Evolutionary conservation across 2,113 vertebrate genomes (phyloP).

Genomic region (Fulica atra): DNA sequence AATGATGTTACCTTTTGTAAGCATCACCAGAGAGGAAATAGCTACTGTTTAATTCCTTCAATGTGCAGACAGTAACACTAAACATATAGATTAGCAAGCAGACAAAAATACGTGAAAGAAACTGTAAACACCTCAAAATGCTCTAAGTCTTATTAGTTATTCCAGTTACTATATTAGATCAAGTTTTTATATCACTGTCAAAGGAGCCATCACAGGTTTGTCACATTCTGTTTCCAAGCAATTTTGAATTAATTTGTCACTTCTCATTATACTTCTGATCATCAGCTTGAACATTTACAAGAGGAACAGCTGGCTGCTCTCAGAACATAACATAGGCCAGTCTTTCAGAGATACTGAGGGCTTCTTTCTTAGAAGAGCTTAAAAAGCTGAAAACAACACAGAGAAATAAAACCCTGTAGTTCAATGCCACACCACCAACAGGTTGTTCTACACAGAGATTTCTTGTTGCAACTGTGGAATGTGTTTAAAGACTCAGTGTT

Average conservation of each 20-base stretch:
- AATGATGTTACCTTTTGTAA: background rate
- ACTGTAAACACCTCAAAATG: conserved; percentile 26
- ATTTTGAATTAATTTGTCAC: background rate
- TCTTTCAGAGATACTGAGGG: background rate
- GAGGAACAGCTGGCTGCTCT: background rate
- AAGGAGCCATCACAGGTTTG: background rate
- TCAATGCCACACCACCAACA: background rate
- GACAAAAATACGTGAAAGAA: background rate
- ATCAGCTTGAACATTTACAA: background rate
- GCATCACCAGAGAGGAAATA: background rate
- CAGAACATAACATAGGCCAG: background rate
- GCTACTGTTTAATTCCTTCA: background rate
- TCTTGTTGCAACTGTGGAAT: conserved; percentile 44
- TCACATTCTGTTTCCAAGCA: background rate
- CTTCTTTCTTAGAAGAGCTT: background rate
- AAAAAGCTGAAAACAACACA: conserved; percentile 10
- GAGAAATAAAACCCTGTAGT: conserved; percentile 2
- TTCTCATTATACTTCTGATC: background rate
- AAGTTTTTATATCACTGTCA: background rate
- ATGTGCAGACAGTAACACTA: background rate
- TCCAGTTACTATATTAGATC: conserved; percentile 3
- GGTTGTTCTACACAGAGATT: background rate
- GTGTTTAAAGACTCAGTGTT: background rate
- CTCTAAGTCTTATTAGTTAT: conserved; percentile 4
- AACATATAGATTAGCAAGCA: background rate